Percentiles rank a stretch among this genome's conserved stretches.
These are phyloP conservation scores for Adoxophyes honmai DNA, from an alignment of 1,140 invertebrate species.

Conservation along the genomic window DNA sequence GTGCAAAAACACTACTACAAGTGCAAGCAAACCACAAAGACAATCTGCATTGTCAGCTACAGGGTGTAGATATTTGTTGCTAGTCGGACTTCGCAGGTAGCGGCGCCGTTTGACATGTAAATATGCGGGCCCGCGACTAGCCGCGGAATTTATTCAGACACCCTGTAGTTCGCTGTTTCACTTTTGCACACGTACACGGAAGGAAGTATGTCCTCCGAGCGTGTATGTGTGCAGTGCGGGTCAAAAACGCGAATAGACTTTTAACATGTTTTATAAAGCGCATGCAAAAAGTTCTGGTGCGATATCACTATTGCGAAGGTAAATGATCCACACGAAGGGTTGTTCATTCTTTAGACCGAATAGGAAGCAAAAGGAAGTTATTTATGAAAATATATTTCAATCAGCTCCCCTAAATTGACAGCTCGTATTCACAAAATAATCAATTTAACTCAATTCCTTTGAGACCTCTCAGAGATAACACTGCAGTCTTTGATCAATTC, in stretches of 20 bases:
- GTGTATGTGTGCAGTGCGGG: too few species aligned
- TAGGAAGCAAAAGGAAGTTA: too few species aligned
- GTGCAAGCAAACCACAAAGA: not conserved
- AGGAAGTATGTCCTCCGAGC: too few species aligned
- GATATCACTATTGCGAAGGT: too few species aligned
- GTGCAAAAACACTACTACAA: not conserved
- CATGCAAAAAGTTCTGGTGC: too few species aligned
- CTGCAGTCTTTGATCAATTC: not conserved
- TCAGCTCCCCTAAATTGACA: not conserved
- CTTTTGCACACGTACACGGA: not conserved
- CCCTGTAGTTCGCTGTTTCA: conserved; percentile 5
- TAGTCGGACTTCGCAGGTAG: conserved; percentile 23
- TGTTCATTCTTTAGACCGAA: too few species aligned
- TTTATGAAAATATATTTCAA: too few species aligned
- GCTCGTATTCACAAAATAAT: not conserved
- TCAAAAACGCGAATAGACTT: too few species aligned
- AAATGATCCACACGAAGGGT: too few species aligned
- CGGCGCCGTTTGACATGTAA: conserved; percentile 56
- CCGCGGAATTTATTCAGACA: conserved; percentile 48
- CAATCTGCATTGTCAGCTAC: not conserved
- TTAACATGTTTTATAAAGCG: too few species aligned
- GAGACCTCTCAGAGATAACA: not conserved
- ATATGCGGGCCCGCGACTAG: conserved; percentile 41
- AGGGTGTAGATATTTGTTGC: not conserved
- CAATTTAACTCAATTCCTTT: conserved; percentile 1